Conservation (phyloP, 2,888 invertebrate genomes). For the Lycophotia porphyrea region DNA sequence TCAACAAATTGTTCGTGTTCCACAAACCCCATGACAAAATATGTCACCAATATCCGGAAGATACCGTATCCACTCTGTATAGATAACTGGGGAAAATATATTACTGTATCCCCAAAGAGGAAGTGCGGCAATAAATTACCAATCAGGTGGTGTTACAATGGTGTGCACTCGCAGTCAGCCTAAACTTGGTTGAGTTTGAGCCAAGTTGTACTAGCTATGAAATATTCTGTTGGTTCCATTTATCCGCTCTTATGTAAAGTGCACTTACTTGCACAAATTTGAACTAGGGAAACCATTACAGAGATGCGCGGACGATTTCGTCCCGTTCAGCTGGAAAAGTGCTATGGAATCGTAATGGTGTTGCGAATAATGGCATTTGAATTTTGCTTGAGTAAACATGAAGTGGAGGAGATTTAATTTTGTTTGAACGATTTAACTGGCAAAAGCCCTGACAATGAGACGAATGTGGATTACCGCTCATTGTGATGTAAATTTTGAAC, state of each 20-base stretch:
- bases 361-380: slow-evolving; percentile 72
- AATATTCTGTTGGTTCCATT: slow-evolving; percentile 82
- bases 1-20: slow-evolving; percentile 27
- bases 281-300: slow-evolving; percentile 76
- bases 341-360: slow-evolving; percentile 77
- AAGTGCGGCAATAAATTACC: slow-evolving; percentile 76
- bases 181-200: slow-evolving; percentile 77
- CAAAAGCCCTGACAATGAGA: slow-evolving; percentile 59
- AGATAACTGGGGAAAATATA: slow-evolving; percentile 56
- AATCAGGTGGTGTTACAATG: slow-evolving; percentile 77
- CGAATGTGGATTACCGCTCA: slow-evolving; percentile 49
- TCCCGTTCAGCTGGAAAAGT: slow-evolving; percentile 77
- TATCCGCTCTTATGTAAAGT: slow-evolving; percentile 76
- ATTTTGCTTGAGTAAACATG: slow-evolving; percentile 72
- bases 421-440: slow-evolving; percentile 60
- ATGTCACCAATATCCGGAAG: slow-evolving; percentile 54
- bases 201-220: slow-evolving; percentile 80
- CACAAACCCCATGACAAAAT: slow-evolving; percentile 51
- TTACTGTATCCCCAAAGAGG: slow-evolving; percentile 55
- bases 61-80: slow-evolving; percentile 53
- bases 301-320: slow-evolving; percentile 73
- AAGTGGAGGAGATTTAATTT: slow-evolving; percentile 63
- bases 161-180: slow-evolving; percentile 66
- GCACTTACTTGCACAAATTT: slow-evolving; percentile 82
- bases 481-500: slow-evolving; percentile 43